These are phyloP conservation scores for Vireo altiloquus DNA, from an alignment of 2,113 vertebrate genomes.

Conservation along the genomic window DNA sequence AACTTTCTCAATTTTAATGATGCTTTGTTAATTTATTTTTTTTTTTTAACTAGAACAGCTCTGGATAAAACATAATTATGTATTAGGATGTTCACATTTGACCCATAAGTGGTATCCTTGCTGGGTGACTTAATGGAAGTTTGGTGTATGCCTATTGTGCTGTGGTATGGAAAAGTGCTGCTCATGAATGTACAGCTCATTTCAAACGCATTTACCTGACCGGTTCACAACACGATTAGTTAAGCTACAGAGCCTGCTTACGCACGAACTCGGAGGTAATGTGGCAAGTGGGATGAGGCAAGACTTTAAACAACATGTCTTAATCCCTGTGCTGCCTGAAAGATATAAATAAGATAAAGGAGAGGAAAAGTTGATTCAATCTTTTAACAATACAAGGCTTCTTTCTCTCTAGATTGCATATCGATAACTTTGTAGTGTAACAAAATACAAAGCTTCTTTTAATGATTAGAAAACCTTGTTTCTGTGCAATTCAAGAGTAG, in stretches of 20 bases:
- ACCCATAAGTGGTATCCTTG: not conserved
- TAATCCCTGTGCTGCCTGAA: not conserved
- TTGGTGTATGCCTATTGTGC: not conserved
- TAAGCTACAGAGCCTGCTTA: not conserved
- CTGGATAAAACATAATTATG: not conserved
- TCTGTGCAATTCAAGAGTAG: not conserved
- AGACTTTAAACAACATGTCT: constrained; percentile 9
- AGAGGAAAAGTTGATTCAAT: constrained; percentile 43
- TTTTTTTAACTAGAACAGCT: not conserved
- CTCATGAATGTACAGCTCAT: not conserved
- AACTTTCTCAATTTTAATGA: not conserved
- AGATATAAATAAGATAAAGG: constrained; percentile 36
- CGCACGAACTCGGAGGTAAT: not conserved
- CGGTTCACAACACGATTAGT: not conserved
- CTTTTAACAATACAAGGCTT: constrained; percentile 10
- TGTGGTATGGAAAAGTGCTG: not conserved
- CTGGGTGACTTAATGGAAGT: not conserved
- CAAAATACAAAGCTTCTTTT: not conserved
- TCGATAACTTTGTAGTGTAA: not conserved
- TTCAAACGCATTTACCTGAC: not conserved
- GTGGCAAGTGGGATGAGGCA: constrained; percentile 35
- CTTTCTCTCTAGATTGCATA: not conserved
- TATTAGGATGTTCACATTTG: not conserved
- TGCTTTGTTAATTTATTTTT: not conserved
- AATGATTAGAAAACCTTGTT: not conserved